Evolutionary conservation across 2,113 vertebrate species (phyloP), one percentile per base, ranked within the genome.

Genomic region (Heterotis niloticus): DNA sequence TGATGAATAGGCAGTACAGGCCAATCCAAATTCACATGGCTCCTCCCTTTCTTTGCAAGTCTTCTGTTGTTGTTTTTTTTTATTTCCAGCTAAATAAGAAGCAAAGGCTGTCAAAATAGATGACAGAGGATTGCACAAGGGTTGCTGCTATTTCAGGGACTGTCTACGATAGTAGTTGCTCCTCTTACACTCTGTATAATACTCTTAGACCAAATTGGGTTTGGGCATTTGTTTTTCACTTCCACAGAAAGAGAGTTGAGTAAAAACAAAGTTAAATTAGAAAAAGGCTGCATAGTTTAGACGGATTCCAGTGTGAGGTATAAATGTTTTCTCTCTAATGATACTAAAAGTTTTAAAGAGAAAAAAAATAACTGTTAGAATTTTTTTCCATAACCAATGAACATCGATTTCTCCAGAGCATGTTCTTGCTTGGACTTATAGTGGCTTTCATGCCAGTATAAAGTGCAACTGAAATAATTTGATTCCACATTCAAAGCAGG

Each of bases 131-230:
- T 57, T 56, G 26, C 54, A 57, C 51, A 23, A 0, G 76, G 4
- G 34, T 4, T 44, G 34, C 34, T 7, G 34, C 3, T 44, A 7
- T 7, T 44, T 44, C 34, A 44, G 9, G 51, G 1, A 23, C 23
- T 54, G 20, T 20, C 23, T 24, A 20, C 52, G 56, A 23, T 17
- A 66, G 44, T 0, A 26, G 64, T 59, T 26, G 7, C 76, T 59
- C 10, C 52, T 59, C 64, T n/a, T 34, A 52, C 68, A 64, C n/a
- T n/a, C n/a, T n/a, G n/a, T n/a, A n/a, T n/a, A n/a, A n/a, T n/a
- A n/a, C n/a, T n/a, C n/a, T n/a, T n/a, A 78, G 64, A 69, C 26
- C 51, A 28, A 59, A 78, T 68, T 57, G 51, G 34, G 76, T 68
- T 78, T 78, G 17, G 23, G 17, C 29, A 34, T 73, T 44, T 10